Evolutionary conservation across 2,888 invertebrate genomes (phyloP).

Genomic region (Cephus sareptanus): DNA sequence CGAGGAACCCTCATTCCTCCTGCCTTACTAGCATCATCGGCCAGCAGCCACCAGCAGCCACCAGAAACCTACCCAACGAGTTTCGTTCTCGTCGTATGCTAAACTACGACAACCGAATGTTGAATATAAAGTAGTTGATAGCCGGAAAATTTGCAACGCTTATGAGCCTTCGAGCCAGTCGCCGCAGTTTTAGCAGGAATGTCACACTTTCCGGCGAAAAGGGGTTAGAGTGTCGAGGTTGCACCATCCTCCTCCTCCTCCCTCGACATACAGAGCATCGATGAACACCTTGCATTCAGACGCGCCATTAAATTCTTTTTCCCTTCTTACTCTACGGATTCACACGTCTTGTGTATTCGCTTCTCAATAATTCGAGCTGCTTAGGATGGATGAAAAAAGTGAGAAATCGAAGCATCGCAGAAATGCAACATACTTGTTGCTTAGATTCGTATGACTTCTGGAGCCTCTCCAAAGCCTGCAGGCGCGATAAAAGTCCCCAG

Average conservation of each 20-base stretch:
- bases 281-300: no score
- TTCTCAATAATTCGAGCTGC: no score
- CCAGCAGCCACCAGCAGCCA: neutral
- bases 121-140: conserved; percentile 40
- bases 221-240: no score
- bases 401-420: no score
- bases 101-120: conserved; percentile 32
- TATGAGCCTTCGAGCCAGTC: conserved; percentile 31
- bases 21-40: neutral
- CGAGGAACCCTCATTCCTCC: conserved; percentile 22
- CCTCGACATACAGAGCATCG: no score
- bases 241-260: no score
- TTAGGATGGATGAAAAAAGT: no score
- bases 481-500: neutral
- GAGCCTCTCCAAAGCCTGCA: conserved; percentile 42
- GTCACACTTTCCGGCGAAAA: no score
- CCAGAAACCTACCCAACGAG: conserved; percentile 12
- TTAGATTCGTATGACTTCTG: conserved; percentile 28
- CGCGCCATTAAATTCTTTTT: no score
- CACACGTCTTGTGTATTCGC: no score
- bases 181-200: no score
- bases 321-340: no score
- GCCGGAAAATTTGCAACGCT: conserved; percentile 44
- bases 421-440: conserved; percentile 41
- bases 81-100: conserved; percentile 29